Evolutionary conservation across 1,140 invertebrate species (phyloP).

Genomic region (Nephila pilipes): DNA sequence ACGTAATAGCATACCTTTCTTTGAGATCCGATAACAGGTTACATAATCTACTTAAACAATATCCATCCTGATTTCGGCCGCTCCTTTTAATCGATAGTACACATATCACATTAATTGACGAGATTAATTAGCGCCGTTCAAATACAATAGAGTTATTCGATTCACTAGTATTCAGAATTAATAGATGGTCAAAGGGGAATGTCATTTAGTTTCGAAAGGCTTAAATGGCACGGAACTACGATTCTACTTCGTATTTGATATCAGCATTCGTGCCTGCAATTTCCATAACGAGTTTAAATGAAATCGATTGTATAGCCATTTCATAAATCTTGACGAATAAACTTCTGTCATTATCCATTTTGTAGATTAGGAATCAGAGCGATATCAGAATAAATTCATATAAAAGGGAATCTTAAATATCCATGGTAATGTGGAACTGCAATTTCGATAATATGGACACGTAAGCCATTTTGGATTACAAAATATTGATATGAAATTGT

Average conservation of each 20-base stretch:
- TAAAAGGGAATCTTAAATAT: no score
- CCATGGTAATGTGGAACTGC: no score
- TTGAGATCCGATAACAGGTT: not conserved
- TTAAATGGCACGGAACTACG: not conserved
- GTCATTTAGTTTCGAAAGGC: not conserved
- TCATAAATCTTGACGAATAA: not conserved
- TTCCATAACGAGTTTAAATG: not conserved
- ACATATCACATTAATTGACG: not conserved
- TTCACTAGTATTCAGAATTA: not conserved
- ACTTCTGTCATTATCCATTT: not conserved
- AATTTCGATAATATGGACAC: no score
- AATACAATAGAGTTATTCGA: not conserved
- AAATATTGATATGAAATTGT: no score
- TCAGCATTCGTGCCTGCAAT: not conserved
- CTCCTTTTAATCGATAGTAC: not conserved
- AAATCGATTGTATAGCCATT: not conserved
- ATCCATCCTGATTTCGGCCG: not conserved
- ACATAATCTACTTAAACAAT: not conserved
- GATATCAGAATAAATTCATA: no score
- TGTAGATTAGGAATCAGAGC: no score
- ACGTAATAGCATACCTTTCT: not conserved
- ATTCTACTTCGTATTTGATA: not conserved
- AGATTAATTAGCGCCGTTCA: not conserved
- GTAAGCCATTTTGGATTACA: no score
- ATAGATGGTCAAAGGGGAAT: conserved; percentile 7